Percentiles rank a stretch among this genome's conserved stretches.
Conservation (phyloP, 1,140 invertebrate genomes). For the Drosophila lacteicornis region DNA sequence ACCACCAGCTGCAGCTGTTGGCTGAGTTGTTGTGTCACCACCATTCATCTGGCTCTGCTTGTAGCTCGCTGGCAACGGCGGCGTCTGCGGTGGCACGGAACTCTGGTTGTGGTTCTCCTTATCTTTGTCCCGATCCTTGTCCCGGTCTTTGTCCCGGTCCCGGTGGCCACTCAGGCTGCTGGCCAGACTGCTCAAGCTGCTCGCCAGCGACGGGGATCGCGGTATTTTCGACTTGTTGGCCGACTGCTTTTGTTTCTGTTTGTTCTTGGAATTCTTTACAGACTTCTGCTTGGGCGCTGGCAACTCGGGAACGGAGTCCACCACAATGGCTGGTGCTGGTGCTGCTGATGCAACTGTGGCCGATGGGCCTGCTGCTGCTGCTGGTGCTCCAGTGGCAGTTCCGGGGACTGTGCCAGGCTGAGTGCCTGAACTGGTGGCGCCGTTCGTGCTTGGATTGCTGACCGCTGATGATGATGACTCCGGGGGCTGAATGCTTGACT, state of each 20-base stretch:
- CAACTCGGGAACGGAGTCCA: slow-evolving; percentile 71
- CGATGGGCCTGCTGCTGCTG: slow-evolving; percentile 7
- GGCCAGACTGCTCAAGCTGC: slow-evolving; percentile 72
- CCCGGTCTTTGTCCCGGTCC: slow-evolving; percentile 43
- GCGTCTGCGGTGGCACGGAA: slow-evolving; percentile 78
- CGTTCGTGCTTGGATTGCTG: slow-evolving; percentile 37
- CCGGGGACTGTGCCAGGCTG: slow-evolving; percentile 26
- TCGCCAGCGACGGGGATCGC: slow-evolving; percentile 77
- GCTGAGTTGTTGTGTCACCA: slow-evolving; percentile 29
- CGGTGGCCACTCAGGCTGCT: slow-evolving; percentile 66
- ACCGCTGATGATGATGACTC: slow-evolving; percentile 63
- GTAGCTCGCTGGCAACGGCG: slow-evolving; percentile 74
- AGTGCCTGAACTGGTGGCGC: slow-evolving; percentile 31
- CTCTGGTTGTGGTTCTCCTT: slow-evolving; percentile 49
- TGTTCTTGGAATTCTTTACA: slow-evolving; percentile 78
- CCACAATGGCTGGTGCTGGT: slow-evolving; percentile 26
- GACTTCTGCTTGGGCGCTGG: slow-evolving; percentile 80
- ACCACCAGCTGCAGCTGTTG: slow-evolving; percentile 44
- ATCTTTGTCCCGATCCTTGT: slow-evolving; percentile 34
- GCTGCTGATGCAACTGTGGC: slow-evolving; percentile 15
- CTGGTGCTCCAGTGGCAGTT: slow-evolving; percentile 29
- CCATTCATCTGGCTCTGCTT: slow-evolving; percentile 82
- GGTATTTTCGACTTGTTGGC: slow-evolving; percentile 82
- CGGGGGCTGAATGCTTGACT: slow-evolving; percentile 68
- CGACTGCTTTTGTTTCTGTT: slow-evolving; percentile 72